These are phyloP conservation scores for Anolis sagrei DNA, from an alignment of 2,113 vertebrate genomes.

Conservation along the genomic window DNA sequence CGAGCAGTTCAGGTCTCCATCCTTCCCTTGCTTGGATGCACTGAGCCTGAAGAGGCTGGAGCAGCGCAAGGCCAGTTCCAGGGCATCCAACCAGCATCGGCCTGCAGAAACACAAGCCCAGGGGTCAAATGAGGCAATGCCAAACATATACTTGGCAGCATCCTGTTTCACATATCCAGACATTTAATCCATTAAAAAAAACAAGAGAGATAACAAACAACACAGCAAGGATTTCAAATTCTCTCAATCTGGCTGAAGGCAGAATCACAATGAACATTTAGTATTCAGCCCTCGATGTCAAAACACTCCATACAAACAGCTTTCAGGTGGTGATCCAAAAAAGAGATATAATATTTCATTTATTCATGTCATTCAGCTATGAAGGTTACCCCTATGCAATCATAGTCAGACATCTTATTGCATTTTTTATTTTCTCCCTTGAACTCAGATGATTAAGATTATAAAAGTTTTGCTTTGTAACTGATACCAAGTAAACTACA, in stretches of 20 bases:
- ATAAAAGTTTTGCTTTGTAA: neutral
- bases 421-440: neutral
- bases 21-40: constrained; percentile 81
- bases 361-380: neutral
- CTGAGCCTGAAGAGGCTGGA: constrained; percentile 91
- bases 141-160: neutral
- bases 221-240: neutral
- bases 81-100: constrained; percentile 96
- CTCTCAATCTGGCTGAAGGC: neutral
- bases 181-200: neutral
- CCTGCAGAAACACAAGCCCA: constrained; percentile 75
- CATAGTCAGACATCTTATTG: neutral
- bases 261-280: neutral
- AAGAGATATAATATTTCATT: neutral
- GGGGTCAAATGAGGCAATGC: neutral
- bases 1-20: constrained; percentile 83
- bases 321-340: neutral
- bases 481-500: neutral
- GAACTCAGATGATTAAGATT: neutral
- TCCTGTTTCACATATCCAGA: constrained; percentile 32
- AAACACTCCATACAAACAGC: neutral
- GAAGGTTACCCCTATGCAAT: neutral
- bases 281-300: neutral
- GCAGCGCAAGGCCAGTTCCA: constrained; percentile 93
- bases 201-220: neutral